These are phyloP conservation scores for Agrochola circellaris DNA, from an alignment of 2,888 invertebrate species.

Conservation along the genomic window DNA sequence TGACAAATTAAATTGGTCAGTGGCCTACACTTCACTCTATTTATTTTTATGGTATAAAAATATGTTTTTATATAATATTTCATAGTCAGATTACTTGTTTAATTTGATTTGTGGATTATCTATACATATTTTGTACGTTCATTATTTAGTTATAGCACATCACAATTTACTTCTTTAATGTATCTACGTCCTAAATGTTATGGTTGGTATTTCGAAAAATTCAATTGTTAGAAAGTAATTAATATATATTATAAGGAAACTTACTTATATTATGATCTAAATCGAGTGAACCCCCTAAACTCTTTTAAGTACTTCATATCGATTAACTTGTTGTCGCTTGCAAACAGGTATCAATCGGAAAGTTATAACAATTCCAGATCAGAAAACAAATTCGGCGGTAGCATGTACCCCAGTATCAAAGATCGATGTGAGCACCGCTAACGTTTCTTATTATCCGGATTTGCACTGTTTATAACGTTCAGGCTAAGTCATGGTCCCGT, in stretches of 20 bases:
- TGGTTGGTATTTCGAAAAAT: slow-evolving; percentile 74
- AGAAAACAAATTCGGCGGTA: slow-evolving; percentile 40
- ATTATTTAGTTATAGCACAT: slow-evolving; percentile 84
- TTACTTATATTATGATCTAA: slow-evolving; percentile 69
- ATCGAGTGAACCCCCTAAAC: slow-evolving; percentile 77
- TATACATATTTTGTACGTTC: slow-evolving; percentile 89
- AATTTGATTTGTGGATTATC: slow-evolving; percentile 81
- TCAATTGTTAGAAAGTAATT: slow-evolving; percentile 56
- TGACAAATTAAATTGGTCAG: slow-evolving; percentile 81
- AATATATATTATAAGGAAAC: slow-evolving; percentile 61
- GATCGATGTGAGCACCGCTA: slow-evolving; percentile 18
- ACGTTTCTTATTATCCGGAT: slow-evolving; percentile 24
- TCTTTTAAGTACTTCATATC: slow-evolving; percentile 77
- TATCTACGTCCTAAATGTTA: slow-evolving; percentile 77
- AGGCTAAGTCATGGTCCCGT: slow-evolving; percentile 65
- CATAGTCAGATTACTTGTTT: slow-evolving; percentile 74
- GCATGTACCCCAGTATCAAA: slow-evolving; percentile 56
- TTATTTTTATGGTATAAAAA: slow-evolving; percentile 87
- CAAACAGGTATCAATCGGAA: slow-evolving; percentile 39
- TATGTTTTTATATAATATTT: slow-evolving; percentile 79
- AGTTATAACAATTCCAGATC: slow-evolving; percentile 55
- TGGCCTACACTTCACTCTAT: slow-evolving; percentile 82
- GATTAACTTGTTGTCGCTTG: slow-evolving; percentile 70
- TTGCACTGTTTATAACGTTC: slow-evolving; percentile 31
- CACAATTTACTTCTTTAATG: slow-evolving; percentile 82